These are phyloP conservation scores for Ginglymostoma cirratum DNA, from an alignment of 2,113 vertebrate species.

Conservation along the genomic window DNA sequence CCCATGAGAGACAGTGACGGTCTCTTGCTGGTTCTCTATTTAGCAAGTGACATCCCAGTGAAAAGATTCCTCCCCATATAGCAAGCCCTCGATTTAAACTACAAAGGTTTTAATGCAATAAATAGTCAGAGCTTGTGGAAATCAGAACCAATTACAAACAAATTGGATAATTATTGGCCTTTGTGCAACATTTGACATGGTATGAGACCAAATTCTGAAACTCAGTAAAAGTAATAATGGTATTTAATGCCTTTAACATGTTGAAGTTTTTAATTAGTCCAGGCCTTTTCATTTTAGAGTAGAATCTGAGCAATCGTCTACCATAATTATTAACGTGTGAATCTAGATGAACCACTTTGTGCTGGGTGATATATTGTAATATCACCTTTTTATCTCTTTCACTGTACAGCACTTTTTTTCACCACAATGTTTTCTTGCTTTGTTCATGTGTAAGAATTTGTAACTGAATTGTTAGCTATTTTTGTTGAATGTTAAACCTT, in stretches of 20 bases:
- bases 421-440: background rate
- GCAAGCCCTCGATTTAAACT: background rate
- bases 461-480: background rate
- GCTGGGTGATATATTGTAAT: background rate
- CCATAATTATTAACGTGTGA: background rate
- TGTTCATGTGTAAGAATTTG: background rate
- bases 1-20: too few relatives aligned
- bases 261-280: background rate
- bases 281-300: background rate
- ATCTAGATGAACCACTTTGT: background rate
- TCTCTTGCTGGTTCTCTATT: too few relatives aligned
- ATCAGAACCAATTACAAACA: background rate
- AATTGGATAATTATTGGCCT: slow-evolving; percentile 9
- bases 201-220: background rate
- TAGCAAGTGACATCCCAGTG: too few relatives aligned
- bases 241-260: background rate
- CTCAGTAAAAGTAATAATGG: background rate
- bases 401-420: background rate
- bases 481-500: background rate
- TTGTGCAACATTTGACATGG: slow-evolving; percentile 5
- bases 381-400: background rate
- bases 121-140: background rate
- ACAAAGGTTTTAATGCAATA: background rate
- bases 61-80: background rate
- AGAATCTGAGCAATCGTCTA: background rate